Base-by-base conservation (phyloP, 2,888 invertebrate genomes). In the Trissoscelio sp. region DNA sequence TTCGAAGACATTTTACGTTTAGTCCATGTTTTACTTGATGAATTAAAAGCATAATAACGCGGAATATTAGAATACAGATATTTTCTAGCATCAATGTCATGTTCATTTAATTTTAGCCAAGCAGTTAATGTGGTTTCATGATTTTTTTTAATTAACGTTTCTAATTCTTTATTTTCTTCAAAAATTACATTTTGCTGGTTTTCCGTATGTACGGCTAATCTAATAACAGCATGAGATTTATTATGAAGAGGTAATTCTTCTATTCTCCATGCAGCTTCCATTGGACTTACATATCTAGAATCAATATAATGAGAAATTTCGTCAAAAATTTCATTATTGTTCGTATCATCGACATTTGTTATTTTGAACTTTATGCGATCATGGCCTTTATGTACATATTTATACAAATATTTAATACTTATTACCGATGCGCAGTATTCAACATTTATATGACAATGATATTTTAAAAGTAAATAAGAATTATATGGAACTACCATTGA, bases 251-350 rank as follows among this genome's bases (percentile, higher is more conserved):
- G 79, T 12, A 79, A 72, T 73, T 80, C 79, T 64, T 80, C 46
- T 24, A 80, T 78, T 20, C 80, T 34, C 83, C 82, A 81, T 37
- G 82, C 84, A 39, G 83, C 82, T 72, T 83, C 78, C 60, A 78
- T 80, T 6, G 79, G 79, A 44, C 81, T 72, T 11, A 81, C 58
- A 48, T 84, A 83, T 62, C 81, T 37, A 20, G 53, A 48, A 24
- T 83, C 70, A 20, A 83, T 53, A 66, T 62, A 62, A 62, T 57
- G 1, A 22, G 34, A 31, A 20, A 69, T 57, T 55, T 55, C 69
- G 28, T 69, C 42, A 69, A 24, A 55, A 24, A 57, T 28, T 66
- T 48, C 48, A n/a, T 34, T 16, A 11, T 48, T 12, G 1, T 16
- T 6, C 9, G 4, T 11, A 1, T 34, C n/a, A 20, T 57, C 9